Evolutionary conservation across 2,888 invertebrate genomes (phyloP), one percentile per base, ranked within the genome.

Genomic region (Hyposoter didymator): DNA sequence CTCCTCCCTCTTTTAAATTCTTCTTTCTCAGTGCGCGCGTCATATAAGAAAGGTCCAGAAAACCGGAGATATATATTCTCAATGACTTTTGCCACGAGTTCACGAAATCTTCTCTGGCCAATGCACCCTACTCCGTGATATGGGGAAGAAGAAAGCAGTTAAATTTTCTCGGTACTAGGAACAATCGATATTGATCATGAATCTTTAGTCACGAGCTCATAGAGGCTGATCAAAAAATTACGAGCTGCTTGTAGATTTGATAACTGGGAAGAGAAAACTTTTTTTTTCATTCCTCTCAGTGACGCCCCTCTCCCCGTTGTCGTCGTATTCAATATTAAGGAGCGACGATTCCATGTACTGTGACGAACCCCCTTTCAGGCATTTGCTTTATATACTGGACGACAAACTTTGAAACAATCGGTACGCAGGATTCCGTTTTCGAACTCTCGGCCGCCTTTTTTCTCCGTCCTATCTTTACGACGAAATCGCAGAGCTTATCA

Each of bases 401-500:
- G 2, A 5, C 14, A 14, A 59, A 28, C 28, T 59, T 59, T 59
- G 59, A 28, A 59, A 28, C 14, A 12, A 14, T 59, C 59, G 19
- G 28, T 28, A 28, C 1, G 14, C n/a, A n/a, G 59, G 59, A 28
- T 59, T 28, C 14, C 55, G 22, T 22, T 55, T 22, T 22, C 22
- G 0, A 64, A 39, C 66, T 39, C 66, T 66, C 39, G 66, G n/a
- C n/a, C 66, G 5, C 39, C 39, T 66, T 66, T 66, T 66, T 39
- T 19, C 19, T 8, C 22, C 43, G 10, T 43, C 72, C 35, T 78
- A 83, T 83, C 83, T 82, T 82, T 75, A 82, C 78, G 83, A 78
- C 78, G 67, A 74, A 78, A 83, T 78, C 83, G 67, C 8, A 35
- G 72, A 35, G 72, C 52, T 43, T 52, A 72, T 47, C 49, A 47